phyloP scores from a whole-genome alignment of 2,113 vertebrate genomes.

The Thamnophis sirtalis region DNA sequence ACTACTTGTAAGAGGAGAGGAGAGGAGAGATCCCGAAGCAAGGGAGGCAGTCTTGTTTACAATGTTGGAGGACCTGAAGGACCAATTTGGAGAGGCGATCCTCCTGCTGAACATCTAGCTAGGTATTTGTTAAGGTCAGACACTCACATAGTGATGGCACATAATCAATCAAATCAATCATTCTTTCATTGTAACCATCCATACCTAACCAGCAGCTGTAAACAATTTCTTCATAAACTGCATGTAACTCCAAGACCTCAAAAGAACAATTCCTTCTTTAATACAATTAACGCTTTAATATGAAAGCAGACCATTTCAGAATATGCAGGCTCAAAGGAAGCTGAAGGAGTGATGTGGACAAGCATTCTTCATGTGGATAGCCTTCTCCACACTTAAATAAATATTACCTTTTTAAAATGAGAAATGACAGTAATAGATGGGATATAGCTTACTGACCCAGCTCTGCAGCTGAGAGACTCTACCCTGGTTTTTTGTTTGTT shows the following conservation, averaged over 20 bases:
- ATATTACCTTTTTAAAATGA: not conserved
- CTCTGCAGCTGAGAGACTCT: not conserved
- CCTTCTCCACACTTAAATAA: not conserved
- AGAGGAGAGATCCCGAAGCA: not conserved
- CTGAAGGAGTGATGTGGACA: not conserved
- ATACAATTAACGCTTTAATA: not conserved
- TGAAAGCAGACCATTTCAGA: not conserved
- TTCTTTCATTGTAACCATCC: not conserved
- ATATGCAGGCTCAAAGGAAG: not conserved
- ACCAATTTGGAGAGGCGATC: not conserved
- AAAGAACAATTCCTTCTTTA: not conserved
- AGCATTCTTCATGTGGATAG: not conserved
- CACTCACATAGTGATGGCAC: not conserved
- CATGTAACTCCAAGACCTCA: not conserved
- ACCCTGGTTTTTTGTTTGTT: not conserved
- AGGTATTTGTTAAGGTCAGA: not conserved
- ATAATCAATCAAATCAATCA: not conserved
- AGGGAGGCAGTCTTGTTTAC: not conserved
- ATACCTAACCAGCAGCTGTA: not conserved
- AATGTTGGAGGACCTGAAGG: not conserved
- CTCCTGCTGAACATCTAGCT: not conserved
- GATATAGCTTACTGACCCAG: not conserved
- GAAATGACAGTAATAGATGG: not conserved
- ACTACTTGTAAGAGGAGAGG: no score
- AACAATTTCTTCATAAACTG: not conserved